Evolutionary conservation across 2,888 invertebrate species (phyloP), one percentile per base, ranked within the genome.

Genomic region (Capitulum mitella): DNA sequence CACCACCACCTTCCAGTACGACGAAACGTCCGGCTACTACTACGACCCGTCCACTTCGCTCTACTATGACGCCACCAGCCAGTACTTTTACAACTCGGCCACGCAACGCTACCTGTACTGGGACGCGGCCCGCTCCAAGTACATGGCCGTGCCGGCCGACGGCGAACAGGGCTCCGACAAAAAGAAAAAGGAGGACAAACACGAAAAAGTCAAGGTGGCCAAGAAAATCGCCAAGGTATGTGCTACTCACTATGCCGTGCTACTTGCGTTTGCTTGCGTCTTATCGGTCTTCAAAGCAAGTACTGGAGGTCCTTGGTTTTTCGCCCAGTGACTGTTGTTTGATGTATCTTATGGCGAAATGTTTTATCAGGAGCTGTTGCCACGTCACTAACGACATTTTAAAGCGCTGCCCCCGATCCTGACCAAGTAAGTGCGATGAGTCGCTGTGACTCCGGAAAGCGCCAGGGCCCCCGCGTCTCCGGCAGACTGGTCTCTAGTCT

Each of bases 51-150:
- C 89, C 1, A 97, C 98, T 0, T 94, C 95, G 0, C 89, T 98
- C 29, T 99, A 98, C 86, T 99, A 98, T 85, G 99, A 99, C 88
- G 92, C 96, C 0, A 94, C 91, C 83, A 94, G 97, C 3, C 95
- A 93, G 84, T 99, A 99, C 86, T 99, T 97, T 86, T 99, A 93
- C 87, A 98, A 98, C 86, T 92, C 93, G 83, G 92, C 93, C 82
- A 92, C 92, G 0, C 93, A 92, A 82, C 92, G 95, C 84, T 99
- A 97, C 86, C 89, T 98, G 84, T 98, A 97, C 85, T 99, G 97
- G 97, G 97, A 98, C 87, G 90, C 91, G 16, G 84, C 83, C 32
- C 83, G 84, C 77, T 84, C 85, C 70, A 85, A 86, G 5, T 88
- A 87, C 82, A 6, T 2, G 26, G 22, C 29, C 22, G 82, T 87